phyloP scores from a whole-genome alignment of 2,113 vertebrate species.

The Peromyscus polionotus region DNA sequence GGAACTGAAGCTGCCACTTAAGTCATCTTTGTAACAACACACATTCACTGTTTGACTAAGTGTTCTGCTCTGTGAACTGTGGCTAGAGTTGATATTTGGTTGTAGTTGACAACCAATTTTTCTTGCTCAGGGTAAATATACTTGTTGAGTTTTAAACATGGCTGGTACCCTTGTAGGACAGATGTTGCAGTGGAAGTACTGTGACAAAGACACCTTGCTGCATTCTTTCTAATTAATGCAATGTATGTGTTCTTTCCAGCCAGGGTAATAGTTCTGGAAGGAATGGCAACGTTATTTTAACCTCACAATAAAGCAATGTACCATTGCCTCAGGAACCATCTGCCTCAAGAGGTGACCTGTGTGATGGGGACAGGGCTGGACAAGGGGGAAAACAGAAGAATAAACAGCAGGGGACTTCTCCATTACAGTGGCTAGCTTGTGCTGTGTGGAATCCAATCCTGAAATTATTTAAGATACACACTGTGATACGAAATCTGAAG shows the following conservation, averaged over 20 bases:
- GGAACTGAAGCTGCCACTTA: not conserved
- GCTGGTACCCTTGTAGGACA: slow-evolving; percentile 93
- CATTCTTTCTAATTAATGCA: not conserved
- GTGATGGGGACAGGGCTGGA: not conserved
- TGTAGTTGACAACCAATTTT: not conserved
- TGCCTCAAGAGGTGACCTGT: not conserved
- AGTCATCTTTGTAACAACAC: not conserved
- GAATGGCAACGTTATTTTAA: not conserved
- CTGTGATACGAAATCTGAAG: no score
- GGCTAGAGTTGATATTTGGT: not conserved
- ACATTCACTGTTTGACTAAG: not conserved
- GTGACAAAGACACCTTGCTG: not conserved
- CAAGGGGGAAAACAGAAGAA: not conserved
- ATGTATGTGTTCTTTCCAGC: not conserved
- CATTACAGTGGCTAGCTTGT: not conserved
- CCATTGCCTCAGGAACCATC: not conserved
- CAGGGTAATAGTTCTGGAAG: not conserved
- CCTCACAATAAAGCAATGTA: not conserved
- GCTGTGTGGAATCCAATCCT: no score
- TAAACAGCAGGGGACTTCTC: no score
- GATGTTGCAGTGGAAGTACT: slow-evolving; percentile 85
- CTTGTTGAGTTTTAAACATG: slow-evolving; percentile 93
- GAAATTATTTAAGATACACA: no score
- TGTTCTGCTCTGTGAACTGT: not conserved
- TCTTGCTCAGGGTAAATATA: slow-evolving; percentile 86